These are phyloP conservation scores for Tachycineta bicolor DNA, from an alignment of 2,113 vertebrate genomes.

Conservation along the genomic window DNA sequence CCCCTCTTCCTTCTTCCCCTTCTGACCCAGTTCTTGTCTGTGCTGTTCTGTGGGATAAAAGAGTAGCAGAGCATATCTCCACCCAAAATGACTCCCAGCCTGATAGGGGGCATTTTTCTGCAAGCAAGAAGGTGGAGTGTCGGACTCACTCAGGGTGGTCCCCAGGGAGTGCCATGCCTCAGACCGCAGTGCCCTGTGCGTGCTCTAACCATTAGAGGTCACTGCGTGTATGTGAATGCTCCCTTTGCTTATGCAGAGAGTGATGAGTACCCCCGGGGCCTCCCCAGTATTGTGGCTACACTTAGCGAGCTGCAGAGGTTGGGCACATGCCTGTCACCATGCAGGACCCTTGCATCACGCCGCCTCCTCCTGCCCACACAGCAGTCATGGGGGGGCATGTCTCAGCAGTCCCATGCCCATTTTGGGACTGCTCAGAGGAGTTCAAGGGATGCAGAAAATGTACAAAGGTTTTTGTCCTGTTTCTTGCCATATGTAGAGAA, in stretches of 20 bases:
- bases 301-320: neutral
- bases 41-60: neutral
- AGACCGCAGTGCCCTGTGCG: neutral
- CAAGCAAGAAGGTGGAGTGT: neutral
- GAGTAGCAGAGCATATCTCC: neutral
- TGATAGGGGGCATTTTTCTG: neutral
- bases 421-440: neutral
- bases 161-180: accelerated
- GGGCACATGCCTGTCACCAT: neutral
- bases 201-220: neutral
- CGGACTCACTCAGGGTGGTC: neutral
- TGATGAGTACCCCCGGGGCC: neutral
- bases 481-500: neutral
- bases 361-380: neutral
- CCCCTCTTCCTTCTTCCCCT: neutral
- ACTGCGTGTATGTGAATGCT: neutral
- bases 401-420: neutral
- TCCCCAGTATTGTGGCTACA: neutral
- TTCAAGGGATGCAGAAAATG: neutral
- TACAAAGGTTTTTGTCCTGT: neutral
- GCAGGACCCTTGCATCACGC: accelerated
- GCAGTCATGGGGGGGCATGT: accelerated
- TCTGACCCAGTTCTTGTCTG: neutral
- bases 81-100: neutral
- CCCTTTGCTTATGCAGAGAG: neutral